phyloP scores from a whole-genome alignment of 2,113 vertebrate genomes.

The Hydropotes inermis region DNA sequence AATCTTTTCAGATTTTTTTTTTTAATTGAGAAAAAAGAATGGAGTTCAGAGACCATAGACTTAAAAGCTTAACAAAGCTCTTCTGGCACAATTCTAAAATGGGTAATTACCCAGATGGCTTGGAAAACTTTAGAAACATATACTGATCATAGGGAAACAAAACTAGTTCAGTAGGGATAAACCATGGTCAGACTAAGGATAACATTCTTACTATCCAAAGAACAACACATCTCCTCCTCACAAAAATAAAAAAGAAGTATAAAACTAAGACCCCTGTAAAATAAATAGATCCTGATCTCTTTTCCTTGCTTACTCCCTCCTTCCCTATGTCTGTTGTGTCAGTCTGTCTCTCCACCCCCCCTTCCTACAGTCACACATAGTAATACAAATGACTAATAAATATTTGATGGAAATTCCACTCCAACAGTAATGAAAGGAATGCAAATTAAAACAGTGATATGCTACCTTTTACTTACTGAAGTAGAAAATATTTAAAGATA shows the following conservation, averaged over 20 bases:
- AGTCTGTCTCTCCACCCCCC: too few relatives aligned
- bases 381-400: background rate
- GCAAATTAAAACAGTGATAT: background rate
- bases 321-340: background rate
- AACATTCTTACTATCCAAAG: background rate
- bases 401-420: background rate
- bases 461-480: background rate
- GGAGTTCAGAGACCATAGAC: background rate
- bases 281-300: background rate
- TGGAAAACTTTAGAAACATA: background rate
- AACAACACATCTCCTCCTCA: background rate
- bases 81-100: constrained; percentile 31
- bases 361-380: background rate
- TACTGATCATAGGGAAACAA: background rate
- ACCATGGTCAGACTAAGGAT: background rate
- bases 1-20: constrained; percentile 1
- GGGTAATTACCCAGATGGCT: constrained; percentile 18
- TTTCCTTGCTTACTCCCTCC: too few relatives aligned
- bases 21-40: background rate
- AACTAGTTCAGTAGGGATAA: background rate
- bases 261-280: background rate
- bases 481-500: constrained; percentile 1
- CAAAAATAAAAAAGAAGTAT: background rate
- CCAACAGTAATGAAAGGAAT: background rate
- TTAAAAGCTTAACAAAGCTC: background rate